Evolutionary conservation across 2,888 invertebrate genomes (phyloP), one percentile per base, ranked within the genome.

Genomic region (Ellobium chinense): DNA sequence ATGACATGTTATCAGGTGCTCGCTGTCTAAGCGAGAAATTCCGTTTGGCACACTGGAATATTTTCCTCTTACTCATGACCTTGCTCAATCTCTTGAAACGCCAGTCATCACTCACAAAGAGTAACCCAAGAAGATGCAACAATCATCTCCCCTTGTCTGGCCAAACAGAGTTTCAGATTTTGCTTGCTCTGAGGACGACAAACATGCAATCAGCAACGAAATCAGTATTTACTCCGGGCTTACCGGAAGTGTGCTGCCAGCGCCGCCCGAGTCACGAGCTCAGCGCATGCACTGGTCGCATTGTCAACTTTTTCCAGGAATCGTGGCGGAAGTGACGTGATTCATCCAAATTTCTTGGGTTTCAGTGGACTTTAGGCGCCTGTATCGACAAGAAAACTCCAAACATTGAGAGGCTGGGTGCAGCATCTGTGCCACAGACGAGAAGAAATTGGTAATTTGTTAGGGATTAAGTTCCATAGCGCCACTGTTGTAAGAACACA

Each of bases 391-490:
- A 60, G 36, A 18, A 36, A 36, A 58, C 36, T 58, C 58, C 72
- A 58, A 72, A 72, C 58, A 72, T 72, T 72, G 72, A 72, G 46
- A 72, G 58, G 58, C 58, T 58, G 56, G 24, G 72, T 27, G 18
- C 37, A 36, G 58, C 72, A 58, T 56, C 58, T 72, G 72, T 36
- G 72, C 58, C 60, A 72, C 58, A 72, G 58, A 36, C 58, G 58
- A 36, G 36, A 34, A 72, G 72, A 72, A 58, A 72, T 72, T 72
- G 72, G 72, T 72, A 56, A 72, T 72, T 72, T 72, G 72, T 72
- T 36, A 56, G 56, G 72, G 72, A 72, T 72, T 72, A 72, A 46
- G 46, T 12, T 46, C 46, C 46, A 7, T 7, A 18, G 46, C 46
- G 46, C 18, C 18, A 46, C 46, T 46, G 46, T 46, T 46, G 46